A percentile compares a stretch with the other conserved stretches of the same genome.
Evolutionary conservation across 2,797 vertebrate genomes (phyloP).

Genomic region (Nannoperca obscura): DNA sequence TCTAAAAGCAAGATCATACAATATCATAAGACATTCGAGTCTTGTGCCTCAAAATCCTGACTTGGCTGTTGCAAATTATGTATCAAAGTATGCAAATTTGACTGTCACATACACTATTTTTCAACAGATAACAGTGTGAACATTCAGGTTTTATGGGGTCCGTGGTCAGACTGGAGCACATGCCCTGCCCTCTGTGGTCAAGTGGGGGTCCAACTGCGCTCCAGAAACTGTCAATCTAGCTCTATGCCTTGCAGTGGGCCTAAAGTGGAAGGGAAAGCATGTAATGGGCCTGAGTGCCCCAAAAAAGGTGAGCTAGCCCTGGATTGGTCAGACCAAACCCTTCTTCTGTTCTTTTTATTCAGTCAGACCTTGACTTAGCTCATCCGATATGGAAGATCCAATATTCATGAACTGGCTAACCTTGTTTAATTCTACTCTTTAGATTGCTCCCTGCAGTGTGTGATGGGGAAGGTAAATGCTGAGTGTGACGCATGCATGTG

Average conservation of each 20-base stretch:
- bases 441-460: constrained; percentile 91
- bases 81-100: not conserved
- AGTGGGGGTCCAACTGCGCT: constrained; percentile 89
- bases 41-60: not conserved
- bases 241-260: constrained; percentile 86
- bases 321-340: not conserved
- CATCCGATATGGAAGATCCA: not conserved
- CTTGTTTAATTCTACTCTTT: constrained; percentile 14
- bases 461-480: constrained; percentile 89
- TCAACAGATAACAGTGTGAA: constrained; percentile 54
- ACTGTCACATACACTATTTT: constrained; percentile 5
- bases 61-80: not conserved
- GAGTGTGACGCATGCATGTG: constrained; percentile 94
- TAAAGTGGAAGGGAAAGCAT: constrained; percentile 89
- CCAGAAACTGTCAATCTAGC: constrained; percentile 88
- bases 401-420: not conserved
- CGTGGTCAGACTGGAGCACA: constrained; percentile 92
- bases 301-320: constrained; percentile 69
- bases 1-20: not conserved
- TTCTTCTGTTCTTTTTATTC: not conserved
- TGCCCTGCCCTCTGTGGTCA: constrained; percentile 91
- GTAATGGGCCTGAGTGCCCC: constrained; percentile 88
- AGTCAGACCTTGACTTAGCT: not conserved
- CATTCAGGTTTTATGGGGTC: constrained; percentile 85
- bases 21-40: not conserved